These are phyloP conservation scores for Norana najaformis DNA, from an alignment of 2,888 invertebrate genomes.

Conservation along the genomic window DNA sequence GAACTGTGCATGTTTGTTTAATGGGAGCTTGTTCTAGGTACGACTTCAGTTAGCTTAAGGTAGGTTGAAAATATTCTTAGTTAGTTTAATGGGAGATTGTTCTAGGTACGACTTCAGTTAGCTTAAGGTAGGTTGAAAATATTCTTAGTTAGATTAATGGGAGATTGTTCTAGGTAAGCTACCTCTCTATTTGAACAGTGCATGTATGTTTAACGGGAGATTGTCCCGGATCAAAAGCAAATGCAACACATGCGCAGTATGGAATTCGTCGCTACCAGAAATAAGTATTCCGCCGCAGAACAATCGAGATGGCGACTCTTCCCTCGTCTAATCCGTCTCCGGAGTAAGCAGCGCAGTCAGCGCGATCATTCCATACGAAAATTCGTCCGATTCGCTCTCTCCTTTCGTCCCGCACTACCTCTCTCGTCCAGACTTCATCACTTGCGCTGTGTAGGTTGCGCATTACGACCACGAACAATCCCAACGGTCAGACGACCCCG, in stretches of 20 bases:
- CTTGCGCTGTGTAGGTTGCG: not conserved
- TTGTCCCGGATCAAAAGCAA: not conserved
- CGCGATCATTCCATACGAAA: not conserved
- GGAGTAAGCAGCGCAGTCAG: not conserved
- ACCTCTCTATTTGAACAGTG: not conserved
- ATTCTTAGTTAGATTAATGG: not conserved
- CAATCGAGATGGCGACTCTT: not conserved
- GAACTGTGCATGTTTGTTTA: no score
- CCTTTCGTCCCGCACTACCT: not conserved
- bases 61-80: no score
- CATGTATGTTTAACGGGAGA: not conserved
- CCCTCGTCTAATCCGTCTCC: not conserved
- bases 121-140: not conserved
- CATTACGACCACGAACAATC: not conserved
- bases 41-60: no score
- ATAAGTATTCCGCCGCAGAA: not conserved
- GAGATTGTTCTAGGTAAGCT: not conserved
- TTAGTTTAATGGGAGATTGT: not conserved
- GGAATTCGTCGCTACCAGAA: not conserved
- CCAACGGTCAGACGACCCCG: not conserved
- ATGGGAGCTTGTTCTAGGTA: no score
- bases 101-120: not conserved
- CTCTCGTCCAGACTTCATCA: not conserved
- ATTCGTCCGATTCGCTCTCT: not conserved
- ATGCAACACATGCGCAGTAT: not conserved